Conservation (phyloP, 2,797 vertebrate genomes). For the Smutsia gigantea region DNA sequence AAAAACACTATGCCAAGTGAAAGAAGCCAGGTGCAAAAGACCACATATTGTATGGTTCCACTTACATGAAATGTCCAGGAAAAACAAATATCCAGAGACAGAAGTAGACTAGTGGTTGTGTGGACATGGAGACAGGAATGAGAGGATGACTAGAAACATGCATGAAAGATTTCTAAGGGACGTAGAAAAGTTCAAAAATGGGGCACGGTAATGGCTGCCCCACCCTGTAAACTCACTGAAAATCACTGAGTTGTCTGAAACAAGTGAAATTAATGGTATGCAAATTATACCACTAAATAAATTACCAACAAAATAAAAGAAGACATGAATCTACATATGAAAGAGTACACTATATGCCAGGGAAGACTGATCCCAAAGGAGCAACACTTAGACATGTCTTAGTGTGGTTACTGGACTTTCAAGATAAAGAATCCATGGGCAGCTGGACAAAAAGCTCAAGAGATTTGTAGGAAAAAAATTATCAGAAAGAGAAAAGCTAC, state of each 20-base stretch:
- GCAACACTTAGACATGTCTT: background rate
- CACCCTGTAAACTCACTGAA: background rate
- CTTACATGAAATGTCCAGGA: background rate
- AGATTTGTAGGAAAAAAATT: background rate
- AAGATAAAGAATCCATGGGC: background rate
- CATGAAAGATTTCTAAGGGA: background rate
- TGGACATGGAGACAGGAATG: background rate
- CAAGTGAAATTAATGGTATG: background rate
- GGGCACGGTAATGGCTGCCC: background rate
- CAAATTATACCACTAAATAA: background rate
- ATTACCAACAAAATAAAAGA: constrained; percentile 22
- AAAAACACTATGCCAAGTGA: background rate
- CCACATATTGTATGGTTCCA: background rate
- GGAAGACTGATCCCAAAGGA: background rate
- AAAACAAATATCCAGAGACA: background rate
- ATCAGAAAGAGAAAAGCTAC: background rate
- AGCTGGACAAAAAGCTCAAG: background rate
- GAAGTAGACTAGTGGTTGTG: background rate
- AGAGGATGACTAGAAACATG: background rate
- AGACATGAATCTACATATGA: background rate
- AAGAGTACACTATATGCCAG: background rate
- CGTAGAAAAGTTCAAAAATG: background rate
- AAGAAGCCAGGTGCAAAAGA: background rate
- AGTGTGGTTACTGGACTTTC: background rate
- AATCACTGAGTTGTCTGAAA: background rate